Base-by-base conservation (phyloP, 2,113 vertebrate species). In the Etheostoma spectabile region DNA sequence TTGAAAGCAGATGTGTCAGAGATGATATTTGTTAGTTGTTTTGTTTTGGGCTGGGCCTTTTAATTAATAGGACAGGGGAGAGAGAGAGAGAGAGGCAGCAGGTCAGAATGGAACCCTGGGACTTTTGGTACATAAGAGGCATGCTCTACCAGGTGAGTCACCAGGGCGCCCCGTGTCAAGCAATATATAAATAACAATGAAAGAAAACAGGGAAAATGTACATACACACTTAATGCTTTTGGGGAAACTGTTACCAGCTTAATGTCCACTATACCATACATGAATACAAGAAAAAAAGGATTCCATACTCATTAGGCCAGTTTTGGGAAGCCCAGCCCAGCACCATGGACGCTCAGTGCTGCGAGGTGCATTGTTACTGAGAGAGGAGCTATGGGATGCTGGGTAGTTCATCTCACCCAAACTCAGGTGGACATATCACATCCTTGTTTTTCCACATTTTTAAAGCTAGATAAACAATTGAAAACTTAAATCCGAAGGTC, bases 361-460 rank as follows among this genome's bases (percentile, higher is more conserved):
- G 72, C 45, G 56, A 49, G 69, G 73, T 35, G 59, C 66, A 62
- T 73, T 74, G 64, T 78, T 66, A 72, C 45, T 64, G 63, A 71
- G 70, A 51, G 55, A 46, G 35, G 48, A 72, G 74, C 71, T 73
- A 5, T 68, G 55, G 73, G 60, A n/a, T 79, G 74, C 62, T 76
- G 80, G 87, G 84, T 74, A 70, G 71, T 80, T 66, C 65, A 81
- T 80, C 85, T 79, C 83, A 84, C 87, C 85, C 90, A 61, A 87
- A 88, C 92, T 94, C 91, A 94, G 92, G 92, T 93, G 92, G 92
- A 91, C 73, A 67, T 83, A 84, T 86, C 81, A 57, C 67, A 83
- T 77, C 65, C 51, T 83, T 48, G 84, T 80, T 90, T 89, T 73
- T 86, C 52, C 63, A 65, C 51, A 63, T 62, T 48, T 82, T 86